Base-by-base conservation (phyloP, 1,140 invertebrate species). In the Trachymyrmex cornetzi region DNA sequence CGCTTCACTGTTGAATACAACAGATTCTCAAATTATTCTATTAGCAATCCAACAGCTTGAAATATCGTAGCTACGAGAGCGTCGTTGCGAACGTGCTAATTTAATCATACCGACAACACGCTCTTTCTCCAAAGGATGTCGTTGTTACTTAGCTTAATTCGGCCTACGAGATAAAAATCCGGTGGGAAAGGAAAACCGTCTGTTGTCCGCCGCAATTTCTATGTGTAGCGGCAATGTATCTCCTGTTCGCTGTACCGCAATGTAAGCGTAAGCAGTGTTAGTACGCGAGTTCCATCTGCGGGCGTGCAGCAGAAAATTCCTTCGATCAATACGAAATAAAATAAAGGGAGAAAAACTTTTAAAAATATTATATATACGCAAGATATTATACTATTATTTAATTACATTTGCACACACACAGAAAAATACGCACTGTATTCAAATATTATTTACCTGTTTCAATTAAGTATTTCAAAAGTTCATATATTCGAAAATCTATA, bases 241-340 rank as follows among this genome's bases (percentile, higher is more conserved):
- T 12, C 30, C 12, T 16, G 55, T 22, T 63, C 2, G 11, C 1
- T 61, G 16, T 38, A 34, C 53, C 30, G 53, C 53, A 69, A 30
- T 34, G 22, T n/a, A 64, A 77, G 22, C 48, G 24, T 86, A 88
- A 87, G 50, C 16, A 69, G 74, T 48, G 50, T 84, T 57, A 22
- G 14, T 14, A 34, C 38, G 66, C 66, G 66, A 69, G 66, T 87
- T 48, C 63, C 34, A 44, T 80, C 44, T 22, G 74, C n/a, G 84
- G 38, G 34, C 34, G 48, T 55, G 64, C 7, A 53, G 48, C 27
- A 63, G 30, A 64, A 69, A 74, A 77, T 53, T 61, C 48, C 30
- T 14, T 69, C 80, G 80, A 89, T 85, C 74, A 61, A 87, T 87
- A 89, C 34, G 50, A 61, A 85, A 69, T 59, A 61, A 79, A 67